phyloP scores from a whole-genome alignment of 2,888 invertebrate species.

The Adelognathus sp. region DNA sequence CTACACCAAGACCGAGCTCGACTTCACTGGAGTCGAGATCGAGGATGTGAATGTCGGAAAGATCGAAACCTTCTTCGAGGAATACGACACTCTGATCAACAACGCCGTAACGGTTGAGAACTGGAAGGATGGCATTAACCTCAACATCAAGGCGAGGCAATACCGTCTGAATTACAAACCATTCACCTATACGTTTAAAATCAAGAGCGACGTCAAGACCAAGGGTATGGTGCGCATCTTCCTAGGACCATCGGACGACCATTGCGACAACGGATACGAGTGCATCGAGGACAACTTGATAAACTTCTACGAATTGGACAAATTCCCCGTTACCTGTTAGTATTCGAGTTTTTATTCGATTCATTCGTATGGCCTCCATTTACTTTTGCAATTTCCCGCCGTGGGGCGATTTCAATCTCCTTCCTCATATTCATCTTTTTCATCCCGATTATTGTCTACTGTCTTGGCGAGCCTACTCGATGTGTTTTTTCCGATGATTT shows the following conservation, averaged over 20 bases:
- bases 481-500: slow-evolving; percentile 9
- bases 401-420: not conserved
- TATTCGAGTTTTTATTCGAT: slow-evolving; percentile 46
- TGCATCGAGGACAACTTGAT: slow-evolving; percentile 80
- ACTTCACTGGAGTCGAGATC: slow-evolving; percentile 84
- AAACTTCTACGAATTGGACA: slow-evolving; percentile 85
- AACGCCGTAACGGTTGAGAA: slow-evolving; percentile 83
- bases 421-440: not conserved
- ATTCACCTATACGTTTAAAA: slow-evolving; percentile 85
- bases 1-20: slow-evolving; percentile 85
- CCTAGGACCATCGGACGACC: slow-evolving; percentile 87
- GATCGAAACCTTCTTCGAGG: slow-evolving; percentile 87
- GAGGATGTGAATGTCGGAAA: slow-evolving; percentile 86
- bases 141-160: slow-evolving; percentile 85
- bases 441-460: not conserved
- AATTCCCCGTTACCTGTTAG: slow-evolving; percentile 83
- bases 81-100: slow-evolving; percentile 85
- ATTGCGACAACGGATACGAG: slow-evolving; percentile 82
- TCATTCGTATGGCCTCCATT: not conserved
- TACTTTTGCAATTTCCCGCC: not conserved
- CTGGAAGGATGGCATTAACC: slow-evolving; percentile 80
- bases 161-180: slow-evolving; percentile 88
- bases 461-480: not conserved
- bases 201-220: slow-evolving; percentile 85
- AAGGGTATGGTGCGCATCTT: slow-evolving; percentile 85